Base-by-base conservation (phyloP, 2,113 vertebrate genomes). In the Chrysemys picta region DNA sequence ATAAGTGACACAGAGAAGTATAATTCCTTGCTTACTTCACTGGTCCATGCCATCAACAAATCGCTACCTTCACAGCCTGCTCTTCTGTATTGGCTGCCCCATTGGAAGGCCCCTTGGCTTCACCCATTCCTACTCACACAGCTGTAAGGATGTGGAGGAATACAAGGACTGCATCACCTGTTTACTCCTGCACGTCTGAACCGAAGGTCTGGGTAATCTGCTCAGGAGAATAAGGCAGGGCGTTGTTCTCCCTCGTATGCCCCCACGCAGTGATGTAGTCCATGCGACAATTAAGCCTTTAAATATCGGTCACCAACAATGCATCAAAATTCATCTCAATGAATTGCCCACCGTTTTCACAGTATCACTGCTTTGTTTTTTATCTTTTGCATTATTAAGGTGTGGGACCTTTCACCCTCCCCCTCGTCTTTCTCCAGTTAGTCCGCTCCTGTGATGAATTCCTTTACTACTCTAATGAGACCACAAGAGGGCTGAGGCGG, bases 1-100 rank as follows among this genome's bases (percentile, higher is more conserved):
- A 42, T 0, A 3, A 19, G 65, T 8, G 6, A 5, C 0, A 25
- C 11, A 72, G 69, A 80, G 50, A n/a, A 93, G 0, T 13, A 7
- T 29, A 14, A 57, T 9, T 78, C 82, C 52, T 25, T 65, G 21
- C 14, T 93, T 11, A 65, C 12, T 16, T 42, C 13, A 47, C 10
- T 25, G 10, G 42, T 25, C 42, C 65, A 38, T 69, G 19, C 19
- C 19, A 21, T 38, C 35, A 72, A 72, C 2, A 38, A 38, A 72
- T 72, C 8, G n/a, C n/a, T 72, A 72, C 65, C 65, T 72, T 22
- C 62, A 19, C 79, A 84, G 42, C 0, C 0, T 25, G 16, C 35
- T 87, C 53, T 29, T 81, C 53, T 81, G 49, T 65, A 35, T 42
- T 27, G 3, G 49, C 42, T 78, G 5, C 0, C 4, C 14, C 35